Conservation (phyloP, 2,797 vertebrate genomes). For the Pangasius sanitwongsei region DNA sequence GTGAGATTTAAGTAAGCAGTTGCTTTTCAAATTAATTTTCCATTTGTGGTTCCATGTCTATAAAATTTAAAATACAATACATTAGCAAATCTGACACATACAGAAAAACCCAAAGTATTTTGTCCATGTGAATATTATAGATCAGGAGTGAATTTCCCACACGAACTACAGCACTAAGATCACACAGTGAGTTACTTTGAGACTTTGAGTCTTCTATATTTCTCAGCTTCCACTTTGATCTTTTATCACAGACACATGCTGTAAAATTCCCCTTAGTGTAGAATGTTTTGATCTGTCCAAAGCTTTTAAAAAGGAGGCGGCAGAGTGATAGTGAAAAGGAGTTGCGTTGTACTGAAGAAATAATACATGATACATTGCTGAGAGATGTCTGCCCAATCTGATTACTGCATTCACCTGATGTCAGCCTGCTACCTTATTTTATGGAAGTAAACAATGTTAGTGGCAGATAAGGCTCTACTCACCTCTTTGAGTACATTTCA, state of each 20-base stretch:
- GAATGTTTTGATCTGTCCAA: constrained; percentile 18
- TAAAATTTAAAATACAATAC: not conserved
- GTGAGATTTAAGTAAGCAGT: not conserved
- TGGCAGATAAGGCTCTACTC: constrained; percentile 51
- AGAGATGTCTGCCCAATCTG: constrained; percentile 55
- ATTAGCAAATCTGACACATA: not conserved
- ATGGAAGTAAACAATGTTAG: constrained; percentile 56
- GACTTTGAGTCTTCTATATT: not conserved
- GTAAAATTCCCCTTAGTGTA: not conserved
- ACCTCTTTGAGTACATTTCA: constrained; percentile 38
- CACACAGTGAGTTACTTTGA: constrained; percentile 9
- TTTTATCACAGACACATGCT: constrained; percentile 1
- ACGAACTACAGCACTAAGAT: not conserved
- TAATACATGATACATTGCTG: constrained; percentile 22
- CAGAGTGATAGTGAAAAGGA: constrained; percentile 18
- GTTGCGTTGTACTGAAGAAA: constrained; percentile 34
- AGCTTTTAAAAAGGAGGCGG: not conserved
- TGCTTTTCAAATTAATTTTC: not conserved
- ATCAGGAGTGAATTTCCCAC: not conserved
- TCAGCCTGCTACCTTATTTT: constrained; percentile 55
- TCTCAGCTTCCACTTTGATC: not conserved
- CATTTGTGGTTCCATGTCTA: not conserved
- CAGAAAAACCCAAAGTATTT: not conserved
- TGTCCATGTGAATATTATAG: constrained; percentile 6
- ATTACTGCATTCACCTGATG: constrained; percentile 51